A percentile compares a stretch with the other conserved stretches of the same genome.
Conservation (phyloP, 2,797 vertebrate genomes). For the Centropyge bicolor region DNA sequence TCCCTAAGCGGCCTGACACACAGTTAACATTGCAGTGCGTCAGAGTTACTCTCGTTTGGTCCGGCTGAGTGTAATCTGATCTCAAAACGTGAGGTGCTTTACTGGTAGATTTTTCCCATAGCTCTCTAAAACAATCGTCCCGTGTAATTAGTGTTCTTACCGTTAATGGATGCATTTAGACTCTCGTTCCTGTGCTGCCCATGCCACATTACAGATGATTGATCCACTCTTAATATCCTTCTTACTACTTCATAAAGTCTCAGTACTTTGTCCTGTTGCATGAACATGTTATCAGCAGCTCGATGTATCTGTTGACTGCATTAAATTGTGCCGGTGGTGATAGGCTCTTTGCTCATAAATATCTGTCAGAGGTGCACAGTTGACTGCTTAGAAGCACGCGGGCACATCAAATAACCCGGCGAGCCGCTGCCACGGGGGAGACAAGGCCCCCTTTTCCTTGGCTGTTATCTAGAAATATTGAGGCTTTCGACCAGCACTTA, state of each 20-base stretch:
- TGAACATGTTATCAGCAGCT: conserved; percentile 39
- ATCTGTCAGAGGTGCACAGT: conserved; percentile 51
- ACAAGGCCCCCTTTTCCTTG: conserved; percentile 2
- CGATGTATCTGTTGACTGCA: conserved; percentile 44
- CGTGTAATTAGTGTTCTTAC: conserved; percentile 43
- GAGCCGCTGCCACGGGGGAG: conserved; percentile 33
- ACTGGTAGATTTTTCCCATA: background rate
- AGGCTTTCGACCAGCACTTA: conserved; percentile 64
- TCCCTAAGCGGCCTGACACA: background rate
- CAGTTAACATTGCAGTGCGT: background rate
- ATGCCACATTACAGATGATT: conserved; percentile 65
- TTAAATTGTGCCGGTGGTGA: conserved; percentile 35
- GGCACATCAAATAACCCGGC: conserved; percentile 44
- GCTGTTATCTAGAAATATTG: conserved; percentile 67
- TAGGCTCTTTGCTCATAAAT: conserved; percentile 59
- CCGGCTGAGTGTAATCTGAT: conserved; percentile 28
- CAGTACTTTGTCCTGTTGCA: conserved; percentile 45
- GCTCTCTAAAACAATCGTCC: conserved; percentile 29
- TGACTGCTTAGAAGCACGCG: conserved; percentile 45
- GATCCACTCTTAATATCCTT: conserved; percentile 56
- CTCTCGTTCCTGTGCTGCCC: conserved; percentile 41
- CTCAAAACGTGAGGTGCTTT: background rate
- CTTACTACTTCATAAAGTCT: conserved; percentile 45
- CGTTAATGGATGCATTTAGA: conserved; percentile 63
- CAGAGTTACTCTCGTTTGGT: background rate